Evolutionary conservation across 1,140 invertebrate species (phyloP).

Genomic region (Drosophila yakuba): DNA sequence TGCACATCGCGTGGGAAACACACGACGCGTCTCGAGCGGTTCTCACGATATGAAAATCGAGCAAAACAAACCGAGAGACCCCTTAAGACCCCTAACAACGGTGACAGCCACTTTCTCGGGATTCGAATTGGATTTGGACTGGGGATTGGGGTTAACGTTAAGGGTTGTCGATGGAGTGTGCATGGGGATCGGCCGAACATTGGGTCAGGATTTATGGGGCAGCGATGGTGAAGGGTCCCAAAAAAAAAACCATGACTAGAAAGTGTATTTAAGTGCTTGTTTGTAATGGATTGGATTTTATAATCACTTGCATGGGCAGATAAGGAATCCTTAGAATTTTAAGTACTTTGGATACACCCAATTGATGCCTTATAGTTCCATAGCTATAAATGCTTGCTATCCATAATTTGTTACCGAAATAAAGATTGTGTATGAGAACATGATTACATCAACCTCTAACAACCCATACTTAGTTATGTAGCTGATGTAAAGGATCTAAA

Average conservation of each 20-base stretch:
- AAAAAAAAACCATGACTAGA: not conserved
- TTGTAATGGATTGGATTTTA: conserved; percentile 8
- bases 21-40: conserved; percentile 83
- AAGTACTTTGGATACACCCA: not conserved
- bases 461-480: not conserved
- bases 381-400: not conserved
- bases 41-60: conserved; percentile 84
- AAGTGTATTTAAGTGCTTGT: conserved; percentile 19
- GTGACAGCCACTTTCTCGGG: conserved; percentile 51
- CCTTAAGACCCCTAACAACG: conserved; percentile 29
- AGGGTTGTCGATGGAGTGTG: conserved; percentile 11
- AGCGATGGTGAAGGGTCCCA: not conserved
- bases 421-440: too few relatives aligned
- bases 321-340: not conserved
- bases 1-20: conserved; percentile 85
- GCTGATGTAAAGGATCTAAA: not conserved
- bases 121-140: conserved; percentile 37
- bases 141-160: conserved; percentile 22
- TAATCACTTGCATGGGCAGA: not conserved
- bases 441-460: not conserved
- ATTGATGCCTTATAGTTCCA: not conserved
- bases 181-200: conserved; percentile 3
- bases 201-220: conserved; percentile 28
- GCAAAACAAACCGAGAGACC: conserved; percentile 51
- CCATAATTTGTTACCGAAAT: too few relatives aligned